Evolutionary conservation across 2,888 invertebrate species (phyloP).

Genomic region (Lordiphosa andalusiaca): DNA sequence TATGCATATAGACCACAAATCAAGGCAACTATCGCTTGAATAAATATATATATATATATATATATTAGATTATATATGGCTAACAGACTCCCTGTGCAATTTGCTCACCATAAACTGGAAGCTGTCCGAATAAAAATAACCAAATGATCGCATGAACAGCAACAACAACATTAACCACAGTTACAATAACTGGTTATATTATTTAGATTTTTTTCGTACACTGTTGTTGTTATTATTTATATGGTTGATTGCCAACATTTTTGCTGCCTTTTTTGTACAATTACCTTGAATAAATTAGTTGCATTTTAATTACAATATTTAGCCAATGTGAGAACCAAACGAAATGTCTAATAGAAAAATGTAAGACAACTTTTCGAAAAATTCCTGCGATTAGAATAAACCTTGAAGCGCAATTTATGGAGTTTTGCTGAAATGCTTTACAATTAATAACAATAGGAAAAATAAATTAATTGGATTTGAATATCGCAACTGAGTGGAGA

Average conservation of each 20-base stretch:
- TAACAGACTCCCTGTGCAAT: constrained; percentile 36
- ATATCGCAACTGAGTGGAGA: no score
- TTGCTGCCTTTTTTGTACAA: constrained; percentile 51
- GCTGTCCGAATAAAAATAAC: constrained; percentile 64
- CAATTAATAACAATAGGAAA: no score
- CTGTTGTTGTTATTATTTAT: constrained; percentile 34
- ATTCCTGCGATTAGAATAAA: no score
- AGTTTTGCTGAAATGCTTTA: no score
- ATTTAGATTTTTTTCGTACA: constrained; percentile 36
- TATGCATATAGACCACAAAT: constrained; percentile 8
- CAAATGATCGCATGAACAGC: constrained; percentile 59
- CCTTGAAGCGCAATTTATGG: no score
- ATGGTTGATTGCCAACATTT: constrained; percentile 26
- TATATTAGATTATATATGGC: constrained; percentile 5
- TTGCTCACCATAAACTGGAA: constrained; percentile 56
- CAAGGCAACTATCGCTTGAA: constrained; percentile 25
- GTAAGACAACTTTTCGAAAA: no score
- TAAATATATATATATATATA: constrained; percentile 16
- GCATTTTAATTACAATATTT: constrained; percentile 53
- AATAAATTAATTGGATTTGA: no score
- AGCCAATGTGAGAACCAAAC: constrained; percentile 30
- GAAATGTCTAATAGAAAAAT: neutral
- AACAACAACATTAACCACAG: constrained; percentile 38
- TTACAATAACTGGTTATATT: constrained; percentile 68
- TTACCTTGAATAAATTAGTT: constrained; percentile 51